Evolutionary conservation across 2,113 vertebrate genomes (phyloP).

Genomic region (Actinemys pallida): DNA sequence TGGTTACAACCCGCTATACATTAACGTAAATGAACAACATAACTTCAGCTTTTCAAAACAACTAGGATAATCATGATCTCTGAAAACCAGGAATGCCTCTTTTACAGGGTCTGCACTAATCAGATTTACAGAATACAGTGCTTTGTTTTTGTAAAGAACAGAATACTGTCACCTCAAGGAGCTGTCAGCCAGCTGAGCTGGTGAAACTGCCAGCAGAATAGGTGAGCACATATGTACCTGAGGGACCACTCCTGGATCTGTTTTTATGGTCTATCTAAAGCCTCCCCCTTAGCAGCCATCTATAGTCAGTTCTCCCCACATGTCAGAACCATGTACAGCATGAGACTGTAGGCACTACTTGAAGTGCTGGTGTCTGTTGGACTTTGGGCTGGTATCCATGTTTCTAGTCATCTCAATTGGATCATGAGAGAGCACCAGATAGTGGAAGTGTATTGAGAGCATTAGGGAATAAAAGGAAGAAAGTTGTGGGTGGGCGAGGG

Average conservation of each 20-base stretch:
- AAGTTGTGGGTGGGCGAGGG: background rate
- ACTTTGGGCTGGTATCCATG: background rate
- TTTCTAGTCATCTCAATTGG: constrained; percentile 6
- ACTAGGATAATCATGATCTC: background rate
- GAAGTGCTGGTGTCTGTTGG: background rate
- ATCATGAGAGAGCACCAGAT: background rate
- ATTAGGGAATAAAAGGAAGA: background rate
- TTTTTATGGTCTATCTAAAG: fast-evolving
- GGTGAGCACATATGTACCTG: background rate
- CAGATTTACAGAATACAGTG: background rate
- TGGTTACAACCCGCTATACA: background rate
- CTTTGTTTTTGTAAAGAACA: background rate
- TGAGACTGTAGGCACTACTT: background rate
- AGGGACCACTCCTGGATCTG: background rate
- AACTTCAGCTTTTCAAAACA: background rate
- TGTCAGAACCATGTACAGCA: background rate
- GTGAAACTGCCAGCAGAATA: background rate
- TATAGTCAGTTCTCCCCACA: background rate
- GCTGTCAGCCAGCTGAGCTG: background rate
- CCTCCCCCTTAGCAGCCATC: background rate
- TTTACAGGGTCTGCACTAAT: background rate
- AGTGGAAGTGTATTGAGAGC: background rate
- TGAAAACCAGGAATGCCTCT: background rate
- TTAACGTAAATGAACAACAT: background rate
- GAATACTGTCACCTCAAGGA: background rate